These are phyloP conservation scores for Paradoxurus hermaphroditus DNA, from an alignment of 2,113 vertebrate genomes.

Conservation along the genomic window DNA sequence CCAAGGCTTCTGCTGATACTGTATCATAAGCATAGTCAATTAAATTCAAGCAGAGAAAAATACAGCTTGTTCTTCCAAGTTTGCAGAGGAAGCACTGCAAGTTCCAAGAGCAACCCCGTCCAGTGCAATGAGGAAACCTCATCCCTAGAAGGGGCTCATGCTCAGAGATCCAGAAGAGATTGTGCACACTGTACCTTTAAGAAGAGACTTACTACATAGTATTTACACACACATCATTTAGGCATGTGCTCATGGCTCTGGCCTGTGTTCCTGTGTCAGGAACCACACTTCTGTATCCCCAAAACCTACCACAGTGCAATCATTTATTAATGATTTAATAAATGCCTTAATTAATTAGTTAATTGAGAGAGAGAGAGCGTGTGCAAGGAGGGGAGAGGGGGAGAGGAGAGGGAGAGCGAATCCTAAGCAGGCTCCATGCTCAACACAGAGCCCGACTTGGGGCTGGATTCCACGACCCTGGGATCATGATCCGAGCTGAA, in stretches of 20 bases:
- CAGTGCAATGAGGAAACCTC: not conserved
- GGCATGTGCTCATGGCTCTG: not conserved
- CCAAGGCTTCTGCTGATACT: not conserved
- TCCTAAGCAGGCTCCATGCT: no score
- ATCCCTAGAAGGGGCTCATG: rapidly evolving
- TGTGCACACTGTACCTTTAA: not conserved
- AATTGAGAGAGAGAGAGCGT: no score
- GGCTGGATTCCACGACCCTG: no score
- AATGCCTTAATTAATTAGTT: no score
- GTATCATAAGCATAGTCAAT: not conserved
- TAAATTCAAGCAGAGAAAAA: not conserved
- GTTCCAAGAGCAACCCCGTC: not conserved
- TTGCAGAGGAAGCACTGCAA: not conserved
- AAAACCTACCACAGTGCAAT: not conserved
- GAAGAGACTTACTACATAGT: not conserved
- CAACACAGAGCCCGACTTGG: no score
- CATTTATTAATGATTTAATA: not conserved
- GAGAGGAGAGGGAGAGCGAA: no score
- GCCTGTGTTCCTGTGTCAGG: not conserved
- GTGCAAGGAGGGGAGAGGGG: no score
- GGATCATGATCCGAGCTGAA: no score
- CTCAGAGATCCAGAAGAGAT: not conserved
- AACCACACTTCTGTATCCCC: not conserved
- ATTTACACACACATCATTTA: not conserved
- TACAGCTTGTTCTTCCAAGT: not conserved